Conservation (phyloP, 2,797 vertebrate species). For the Pampus argenteus region DNA sequence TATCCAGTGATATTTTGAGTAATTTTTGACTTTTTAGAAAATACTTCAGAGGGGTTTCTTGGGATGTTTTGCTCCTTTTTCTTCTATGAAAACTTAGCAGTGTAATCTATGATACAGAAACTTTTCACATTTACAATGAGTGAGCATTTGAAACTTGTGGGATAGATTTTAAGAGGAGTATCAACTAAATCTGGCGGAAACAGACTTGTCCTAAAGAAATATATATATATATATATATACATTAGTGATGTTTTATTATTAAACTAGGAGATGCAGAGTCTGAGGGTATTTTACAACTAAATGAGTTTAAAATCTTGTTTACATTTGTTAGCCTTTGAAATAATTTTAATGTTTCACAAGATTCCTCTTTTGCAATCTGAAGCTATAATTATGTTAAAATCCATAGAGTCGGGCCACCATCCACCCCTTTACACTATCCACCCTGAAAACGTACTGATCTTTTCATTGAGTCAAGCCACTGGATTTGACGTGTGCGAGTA, state of each 20-base stretch:
- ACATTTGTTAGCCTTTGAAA: constrained; percentile 49
- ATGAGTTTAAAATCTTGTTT: constrained; percentile 54
- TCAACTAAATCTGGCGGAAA: constrained; percentile 7
- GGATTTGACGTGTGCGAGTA: constrained; percentile 59
- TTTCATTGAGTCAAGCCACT: constrained; percentile 68
- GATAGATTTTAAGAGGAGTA: constrained; percentile 1
- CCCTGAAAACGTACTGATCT: constrained; percentile 39
- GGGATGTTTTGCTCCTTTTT: not conserved
- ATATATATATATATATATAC: too few relatives aligned
- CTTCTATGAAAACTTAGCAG: not conserved
- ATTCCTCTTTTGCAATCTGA: constrained; percentile 26
- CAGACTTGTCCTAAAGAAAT: constrained; percentile 20
- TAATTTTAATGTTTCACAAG: constrained; percentile 34
- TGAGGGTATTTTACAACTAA: constrained; percentile 15
- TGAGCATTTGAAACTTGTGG: not conserved
- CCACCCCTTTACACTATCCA: not conserved
- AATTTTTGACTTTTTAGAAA: not conserved
- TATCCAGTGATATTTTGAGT: constrained; percentile 1
- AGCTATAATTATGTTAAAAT: constrained; percentile 38
- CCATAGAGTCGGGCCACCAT: not conserved
- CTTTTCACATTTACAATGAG: constrained; percentile 1
- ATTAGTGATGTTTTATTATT: constrained; percentile 30
- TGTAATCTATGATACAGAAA: not conserved
- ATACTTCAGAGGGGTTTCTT: too few relatives aligned
- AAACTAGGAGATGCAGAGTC: constrained; percentile 12